These are phyloP conservation scores for Sphyrna mokarran DNA, from an alignment of 2,113 vertebrate species.

Conservation along the genomic window DNA sequence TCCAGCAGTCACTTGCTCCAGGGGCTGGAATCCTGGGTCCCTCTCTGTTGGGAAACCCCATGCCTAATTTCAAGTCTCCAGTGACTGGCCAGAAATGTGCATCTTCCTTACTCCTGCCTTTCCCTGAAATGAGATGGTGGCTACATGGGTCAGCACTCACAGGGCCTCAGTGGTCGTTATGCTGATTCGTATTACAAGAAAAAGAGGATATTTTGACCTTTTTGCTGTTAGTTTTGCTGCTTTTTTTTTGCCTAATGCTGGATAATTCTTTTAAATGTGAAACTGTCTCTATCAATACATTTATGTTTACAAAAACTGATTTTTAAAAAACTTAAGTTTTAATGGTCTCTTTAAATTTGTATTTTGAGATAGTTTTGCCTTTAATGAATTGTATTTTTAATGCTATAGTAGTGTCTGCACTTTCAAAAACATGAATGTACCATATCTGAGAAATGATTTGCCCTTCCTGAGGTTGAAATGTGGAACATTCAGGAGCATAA, in stretches of 20 bases:
- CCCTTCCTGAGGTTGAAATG: too few relatives aligned
- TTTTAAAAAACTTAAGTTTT: slow-evolving; percentile 1
- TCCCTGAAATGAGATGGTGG: slow-evolving; percentile 66
- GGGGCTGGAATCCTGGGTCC: slow-evolving; percentile 24
- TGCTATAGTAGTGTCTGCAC: too few relatives aligned
- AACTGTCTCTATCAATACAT: not conserved
- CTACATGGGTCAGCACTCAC: slow-evolving; percentile 66
- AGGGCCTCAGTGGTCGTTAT: slow-evolving; percentile 66
- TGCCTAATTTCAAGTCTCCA: slow-evolving; percentile 46
- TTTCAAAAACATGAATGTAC: too few relatives aligned
- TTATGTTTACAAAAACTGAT: slow-evolving; percentile 9
- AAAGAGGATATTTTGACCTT: slow-evolving; percentile 74
- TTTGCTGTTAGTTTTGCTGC: slow-evolving; percentile 41
- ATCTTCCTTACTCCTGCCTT: slow-evolving; percentile 67
- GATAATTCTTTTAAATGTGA: slow-evolving; percentile 43
- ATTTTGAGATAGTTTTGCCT: not conserved
- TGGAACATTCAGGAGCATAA: too few relatives aligned
- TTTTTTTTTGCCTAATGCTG: slow-evolving; percentile 61
- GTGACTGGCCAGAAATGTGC: slow-evolving; percentile 76
- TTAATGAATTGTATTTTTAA: too few relatives aligned
- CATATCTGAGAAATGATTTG: too few relatives aligned
- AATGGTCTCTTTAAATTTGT: not conserved
- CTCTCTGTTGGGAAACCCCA: not conserved
- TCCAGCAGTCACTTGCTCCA: not conserved
- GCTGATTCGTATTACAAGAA: slow-evolving; percentile 85